phyloP scores from a whole-genome alignment of 2,888 invertebrate species.

The Dermolepida albohirtum region DNA sequence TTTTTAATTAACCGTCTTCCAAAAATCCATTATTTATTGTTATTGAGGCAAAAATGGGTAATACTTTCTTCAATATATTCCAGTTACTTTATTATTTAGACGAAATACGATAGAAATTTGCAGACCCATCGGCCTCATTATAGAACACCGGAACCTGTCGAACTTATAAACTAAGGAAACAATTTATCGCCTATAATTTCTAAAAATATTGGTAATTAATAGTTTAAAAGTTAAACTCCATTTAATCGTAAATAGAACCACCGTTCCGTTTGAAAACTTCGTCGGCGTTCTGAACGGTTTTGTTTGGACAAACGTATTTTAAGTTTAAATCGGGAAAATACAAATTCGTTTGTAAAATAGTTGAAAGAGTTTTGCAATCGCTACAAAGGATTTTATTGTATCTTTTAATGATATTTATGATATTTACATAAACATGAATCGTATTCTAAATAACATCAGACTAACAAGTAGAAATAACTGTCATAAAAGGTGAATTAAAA shows the following conservation, averaged over 20 bases:
- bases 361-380: too few species aligned
- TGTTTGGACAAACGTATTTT: too few species aligned
- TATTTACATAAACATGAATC: too few species aligned
- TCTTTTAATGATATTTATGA: too few species aligned
- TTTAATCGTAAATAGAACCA: conserved; percentile 9
- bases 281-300: background rate
- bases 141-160: background rate
- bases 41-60: conserved; percentile 28
- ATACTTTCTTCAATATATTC: too few species aligned
- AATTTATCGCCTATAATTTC: conserved; percentile 14
- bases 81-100: background rate
- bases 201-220: conserved; percentile 32
- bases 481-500: too few species aligned
- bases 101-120: background rate
- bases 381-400: too few species aligned
- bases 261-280: conserved; percentile 9
- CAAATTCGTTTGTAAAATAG: too few species aligned
- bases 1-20: conserved; percentile 15
- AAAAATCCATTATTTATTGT: conserved; percentile 21
- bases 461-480: too few species aligned
- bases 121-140: conserved; percentile 7
- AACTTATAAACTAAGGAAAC: conserved; percentile 9
- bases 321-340: too few species aligned
- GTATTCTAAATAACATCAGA: too few species aligned
- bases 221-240: conserved; percentile 1